These are phyloP conservation scores for Steinernema hermaphroditum DNA, from an alignment of 2,888 invertebrate genomes.

Conservation along the genomic window DNA sequence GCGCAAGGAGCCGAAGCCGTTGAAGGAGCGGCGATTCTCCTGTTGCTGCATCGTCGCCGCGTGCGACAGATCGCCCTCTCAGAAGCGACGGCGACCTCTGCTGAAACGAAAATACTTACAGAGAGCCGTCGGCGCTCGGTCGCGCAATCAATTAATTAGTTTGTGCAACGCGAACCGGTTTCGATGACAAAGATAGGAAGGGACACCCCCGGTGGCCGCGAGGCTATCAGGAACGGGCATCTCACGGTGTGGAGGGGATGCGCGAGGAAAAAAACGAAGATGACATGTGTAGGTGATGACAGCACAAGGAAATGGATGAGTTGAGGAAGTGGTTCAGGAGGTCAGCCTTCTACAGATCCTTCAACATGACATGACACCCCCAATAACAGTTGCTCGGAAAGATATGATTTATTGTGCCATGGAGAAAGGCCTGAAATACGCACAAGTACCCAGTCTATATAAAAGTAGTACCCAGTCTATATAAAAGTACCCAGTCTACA, in stretches of 20 bases:
- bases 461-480: no score
- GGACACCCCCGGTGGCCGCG: neutral
- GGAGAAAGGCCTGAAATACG: no score
- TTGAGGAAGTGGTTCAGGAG: neutral
- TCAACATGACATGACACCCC: no score
- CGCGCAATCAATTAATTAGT: conserved; percentile 21
- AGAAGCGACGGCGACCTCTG: neutral
- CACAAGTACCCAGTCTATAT: no score
- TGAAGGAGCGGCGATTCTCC: conserved; percentile 13
- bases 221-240: conserved; percentile 1
- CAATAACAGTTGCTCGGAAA: no score
- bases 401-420: no score
- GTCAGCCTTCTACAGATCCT: no score
- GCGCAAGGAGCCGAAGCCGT: conserved; percentile 39
- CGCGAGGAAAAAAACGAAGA: neutral
- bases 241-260: neutral
- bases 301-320: neutral
- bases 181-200: neutral
- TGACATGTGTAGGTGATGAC: neutral
- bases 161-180: conserved; percentile 26
- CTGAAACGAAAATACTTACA: neutral
- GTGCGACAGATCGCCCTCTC: neutral
- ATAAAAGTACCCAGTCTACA: no score
- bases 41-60: conserved; percentile 5
- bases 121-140: neutral